Percentiles rank a stretch among this genome's conserved stretches.
phyloP scores from a whole-genome alignment of 2,113 vertebrate species.

The Oryzias curvinotus region DNA sequence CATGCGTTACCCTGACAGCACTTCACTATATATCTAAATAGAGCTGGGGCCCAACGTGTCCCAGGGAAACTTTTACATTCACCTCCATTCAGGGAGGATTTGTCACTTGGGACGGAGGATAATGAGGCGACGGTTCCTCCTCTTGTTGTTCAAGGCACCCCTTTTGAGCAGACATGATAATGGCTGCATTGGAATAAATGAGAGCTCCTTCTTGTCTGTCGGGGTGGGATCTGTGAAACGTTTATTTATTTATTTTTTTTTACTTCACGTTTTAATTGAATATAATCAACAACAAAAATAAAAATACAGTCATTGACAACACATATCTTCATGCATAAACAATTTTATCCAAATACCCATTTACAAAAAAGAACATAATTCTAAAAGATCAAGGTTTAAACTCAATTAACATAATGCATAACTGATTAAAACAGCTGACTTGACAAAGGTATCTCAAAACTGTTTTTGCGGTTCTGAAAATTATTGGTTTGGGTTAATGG shows the following conservation, averaged over 20 bases:
- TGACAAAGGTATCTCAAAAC: too few species aligned
- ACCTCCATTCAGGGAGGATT: slow-evolving; percentile 72
- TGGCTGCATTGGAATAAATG: slow-evolving; percentile 71
- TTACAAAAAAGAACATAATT: too few species aligned
- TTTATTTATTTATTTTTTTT: slow-evolving; percentile 34
- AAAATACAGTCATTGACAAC: slow-evolving; percentile 17
- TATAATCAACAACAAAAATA: slow-evolving; percentile 28
- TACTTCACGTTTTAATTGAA: slow-evolving; percentile 41
- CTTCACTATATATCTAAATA: slow-evolving; percentile 71
- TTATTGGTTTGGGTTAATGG: too few species aligned
- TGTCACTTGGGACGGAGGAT: slow-evolving; percentile 67
- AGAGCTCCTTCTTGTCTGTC: slow-evolving; percentile 62
- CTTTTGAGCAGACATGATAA: slow-evolving; percentile 58
- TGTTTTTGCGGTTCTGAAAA: too few species aligned
- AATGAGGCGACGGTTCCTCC: slow-evolving; percentile 64
- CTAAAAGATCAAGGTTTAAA: too few species aligned
- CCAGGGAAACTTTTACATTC: slow-evolving; percentile 69
- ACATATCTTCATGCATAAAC: slow-evolving; percentile 5
- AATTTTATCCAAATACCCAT: neutral
- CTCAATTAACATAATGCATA: too few species aligned
- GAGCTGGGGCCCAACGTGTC: slow-evolving; percentile 60
- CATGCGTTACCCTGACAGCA: slow-evolving; percentile 56
- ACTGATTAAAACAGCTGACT: too few species aligned
- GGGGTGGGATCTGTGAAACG: slow-evolving; percentile 47
- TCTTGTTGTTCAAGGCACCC: slow-evolving; percentile 54